Percentiles rank a stretch among this genome's conserved stretches.
Evolutionary conservation across 2,888 invertebrate species (phyloP).

Genomic region (Brachynemurus nebulosus): DNA sequence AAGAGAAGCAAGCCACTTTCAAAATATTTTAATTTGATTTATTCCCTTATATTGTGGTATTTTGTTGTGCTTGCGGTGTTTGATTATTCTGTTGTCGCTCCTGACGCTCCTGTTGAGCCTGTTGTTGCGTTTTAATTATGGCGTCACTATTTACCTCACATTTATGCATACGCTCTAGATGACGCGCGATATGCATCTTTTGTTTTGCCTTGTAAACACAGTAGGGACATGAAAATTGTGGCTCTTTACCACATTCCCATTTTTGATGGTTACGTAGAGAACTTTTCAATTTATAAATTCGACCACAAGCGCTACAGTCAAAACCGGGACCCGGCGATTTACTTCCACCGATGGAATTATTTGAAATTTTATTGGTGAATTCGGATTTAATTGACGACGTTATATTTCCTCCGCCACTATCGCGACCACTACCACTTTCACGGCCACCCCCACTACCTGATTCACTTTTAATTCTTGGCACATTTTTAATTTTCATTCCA

Average conservation of each 20-base stretch:
- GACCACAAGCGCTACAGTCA: conserved; percentile 68
- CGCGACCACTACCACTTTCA: conserved; percentile 21
- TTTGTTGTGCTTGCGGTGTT: background rate
- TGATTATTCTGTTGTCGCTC: no score
- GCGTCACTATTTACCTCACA: conserved; percentile 33
- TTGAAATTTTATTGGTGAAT: conserved; percentile 19
- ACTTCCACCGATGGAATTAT: conserved; percentile 11
- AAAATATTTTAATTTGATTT: no score
- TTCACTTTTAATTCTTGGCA: conserved; percentile 5
- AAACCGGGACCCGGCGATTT: conserved; percentile 40
- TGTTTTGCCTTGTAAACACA: conserved; percentile 75
- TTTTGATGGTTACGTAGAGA: conserved; percentile 72
- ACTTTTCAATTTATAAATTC: conserved; percentile 76
- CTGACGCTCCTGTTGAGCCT: background rate
- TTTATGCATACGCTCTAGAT: conserved; percentile 73
- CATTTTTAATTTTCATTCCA: conserved; percentile 28
- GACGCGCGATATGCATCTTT: conserved; percentile 71
- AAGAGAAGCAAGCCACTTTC: no score
- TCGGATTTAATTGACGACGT: conserved; percentile 16
- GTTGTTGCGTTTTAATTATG: background rate
- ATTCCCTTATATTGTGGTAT: background rate
- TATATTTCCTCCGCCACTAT: conserved; percentile 19
- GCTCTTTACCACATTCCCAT: conserved; percentile 77
- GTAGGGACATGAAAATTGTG: conserved; percentile 68
- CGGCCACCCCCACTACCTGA: conserved; percentile 20